phyloP scores from a whole-genome alignment of 1,140 invertebrate genomes.

The Drosophila littoralis region DNA sequence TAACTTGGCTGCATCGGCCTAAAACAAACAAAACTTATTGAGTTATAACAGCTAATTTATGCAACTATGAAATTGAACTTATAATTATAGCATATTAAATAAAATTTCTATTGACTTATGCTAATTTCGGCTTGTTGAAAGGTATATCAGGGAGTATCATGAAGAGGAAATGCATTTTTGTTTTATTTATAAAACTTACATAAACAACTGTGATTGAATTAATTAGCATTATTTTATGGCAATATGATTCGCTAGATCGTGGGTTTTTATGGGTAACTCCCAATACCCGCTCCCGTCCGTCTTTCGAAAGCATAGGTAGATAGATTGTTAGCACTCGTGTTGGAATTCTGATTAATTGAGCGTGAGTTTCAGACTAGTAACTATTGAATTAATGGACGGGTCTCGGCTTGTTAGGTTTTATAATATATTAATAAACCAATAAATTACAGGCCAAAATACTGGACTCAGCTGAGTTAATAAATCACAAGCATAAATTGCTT shows the following conservation, averaged over 20 bases:
- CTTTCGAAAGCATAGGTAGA: conserved; percentile 3
- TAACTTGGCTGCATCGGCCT: conserved; percentile 43
- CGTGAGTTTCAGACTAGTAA: conserved; percentile 56
- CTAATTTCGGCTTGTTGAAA: conserved; percentile 40
- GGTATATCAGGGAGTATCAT: background rate
- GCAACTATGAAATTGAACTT: conserved; percentile 4
- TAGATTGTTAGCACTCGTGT: conserved; percentile 29
- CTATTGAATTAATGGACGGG: conserved; percentile 11
- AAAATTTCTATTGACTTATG: conserved; percentile 63
- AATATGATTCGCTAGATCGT: conserved; percentile 14
- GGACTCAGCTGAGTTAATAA: conserved; percentile 42
- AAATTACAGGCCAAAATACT: conserved; percentile 54
- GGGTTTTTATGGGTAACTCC: conserved; percentile 5
- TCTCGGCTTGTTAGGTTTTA: conserved; percentile 19
- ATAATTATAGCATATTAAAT: conserved; percentile 41
- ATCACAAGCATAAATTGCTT: conserved; percentile 47
- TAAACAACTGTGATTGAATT: conserved; percentile 51
- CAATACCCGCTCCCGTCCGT: conserved; percentile 3
- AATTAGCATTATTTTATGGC: conserved; percentile 57
- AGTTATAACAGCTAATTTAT: conserved; percentile 16
- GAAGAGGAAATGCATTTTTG: conserved; percentile 32
- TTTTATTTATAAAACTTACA: conserved; percentile 47
- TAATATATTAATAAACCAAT: conserved; percentile 50
- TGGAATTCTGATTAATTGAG: conserved; percentile 69
- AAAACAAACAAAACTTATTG: conserved; percentile 18